Evolutionary conservation across 2,888 invertebrate species (phyloP).

Genomic region (Aphodius granarius): DNA sequence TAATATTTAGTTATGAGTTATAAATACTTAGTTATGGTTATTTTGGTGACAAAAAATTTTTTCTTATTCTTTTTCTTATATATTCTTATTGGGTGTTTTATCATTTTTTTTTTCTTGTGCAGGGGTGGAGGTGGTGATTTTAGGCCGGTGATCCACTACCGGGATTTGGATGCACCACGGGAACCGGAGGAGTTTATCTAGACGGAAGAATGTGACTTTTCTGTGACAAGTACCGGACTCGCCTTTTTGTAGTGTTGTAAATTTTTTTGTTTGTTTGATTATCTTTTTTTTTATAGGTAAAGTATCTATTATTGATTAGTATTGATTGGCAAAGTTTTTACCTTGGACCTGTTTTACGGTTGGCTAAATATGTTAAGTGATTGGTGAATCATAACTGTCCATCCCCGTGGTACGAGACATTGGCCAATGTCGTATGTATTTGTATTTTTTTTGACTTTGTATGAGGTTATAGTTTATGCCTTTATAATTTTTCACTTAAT

Average conservation of each 20-base stretch:
- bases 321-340: background rate
- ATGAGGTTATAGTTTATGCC: background rate
- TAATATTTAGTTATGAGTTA: no score
- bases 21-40: no score
- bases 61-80: no score
- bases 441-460: background rate
- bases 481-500: background rate
- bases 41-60: no score
- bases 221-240: background rate
- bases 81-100: background rate
- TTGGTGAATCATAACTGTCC: background rate
- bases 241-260: background rate
- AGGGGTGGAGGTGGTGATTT: conserved; percentile 68
- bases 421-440: background rate
- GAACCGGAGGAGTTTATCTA: conserved; percentile 87
- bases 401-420: background rate
- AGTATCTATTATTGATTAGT: background rate
- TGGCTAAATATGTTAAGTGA: background rate
- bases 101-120: conserved; percentile 50
- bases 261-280: background rate
- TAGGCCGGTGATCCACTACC: conserved; percentile 88
- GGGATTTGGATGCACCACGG: conserved; percentile 90
- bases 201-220: conserved; percentile 32
- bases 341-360: background rate
- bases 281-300: background rate